A percentile compares a stretch with the other conserved stretches of the same genome.
Conservation (phyloP, 2,113 vertebrate species). For the Typhlomys cinereus region DNA sequence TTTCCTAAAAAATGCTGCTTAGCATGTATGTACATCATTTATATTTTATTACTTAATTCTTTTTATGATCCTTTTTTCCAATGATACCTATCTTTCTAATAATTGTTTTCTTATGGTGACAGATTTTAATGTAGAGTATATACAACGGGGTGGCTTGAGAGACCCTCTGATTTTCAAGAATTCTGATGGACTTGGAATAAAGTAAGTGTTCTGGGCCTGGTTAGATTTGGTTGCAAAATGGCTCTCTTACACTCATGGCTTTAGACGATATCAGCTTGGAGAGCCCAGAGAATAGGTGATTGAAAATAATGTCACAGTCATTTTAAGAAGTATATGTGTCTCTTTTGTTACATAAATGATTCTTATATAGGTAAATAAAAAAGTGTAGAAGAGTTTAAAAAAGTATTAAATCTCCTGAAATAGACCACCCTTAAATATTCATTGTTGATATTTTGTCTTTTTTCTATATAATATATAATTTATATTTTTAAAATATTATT, state of each 20-base stretch:
- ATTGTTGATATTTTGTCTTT: background rate
- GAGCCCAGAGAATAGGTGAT: background rate
- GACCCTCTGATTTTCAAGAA: constrained; percentile 95
- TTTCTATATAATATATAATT: background rate
- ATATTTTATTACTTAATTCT: background rate
- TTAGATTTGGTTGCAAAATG: background rate
- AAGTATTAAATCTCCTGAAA: constrained; percentile 25
- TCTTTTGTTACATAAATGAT: background rate
- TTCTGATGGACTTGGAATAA: constrained; percentile 94
- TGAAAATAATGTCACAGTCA: constrained; percentile 23
- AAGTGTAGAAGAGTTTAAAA: constrained; percentile 42
- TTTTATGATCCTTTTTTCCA: constrained; percentile 6
- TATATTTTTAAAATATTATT: constrained; percentile 36
- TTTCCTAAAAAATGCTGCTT: background rate
- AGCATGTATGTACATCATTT: background rate
- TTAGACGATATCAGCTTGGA: background rate
- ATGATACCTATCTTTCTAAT: constrained; percentile 52
- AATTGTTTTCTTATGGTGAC: constrained; percentile 53
- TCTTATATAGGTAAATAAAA: constrained; percentile 22
- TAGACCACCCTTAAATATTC: constrained; percentile 14
- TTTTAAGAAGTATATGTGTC: constrained; percentile 21
- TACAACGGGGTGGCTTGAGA: constrained; percentile 95
- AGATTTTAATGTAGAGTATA: constrained; percentile 98
- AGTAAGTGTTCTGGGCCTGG: constrained; percentile 85
- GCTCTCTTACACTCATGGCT: background rate